Conservation (phyloP, 2,888 invertebrate genomes). For the Drosophila niveifrons region DNA sequence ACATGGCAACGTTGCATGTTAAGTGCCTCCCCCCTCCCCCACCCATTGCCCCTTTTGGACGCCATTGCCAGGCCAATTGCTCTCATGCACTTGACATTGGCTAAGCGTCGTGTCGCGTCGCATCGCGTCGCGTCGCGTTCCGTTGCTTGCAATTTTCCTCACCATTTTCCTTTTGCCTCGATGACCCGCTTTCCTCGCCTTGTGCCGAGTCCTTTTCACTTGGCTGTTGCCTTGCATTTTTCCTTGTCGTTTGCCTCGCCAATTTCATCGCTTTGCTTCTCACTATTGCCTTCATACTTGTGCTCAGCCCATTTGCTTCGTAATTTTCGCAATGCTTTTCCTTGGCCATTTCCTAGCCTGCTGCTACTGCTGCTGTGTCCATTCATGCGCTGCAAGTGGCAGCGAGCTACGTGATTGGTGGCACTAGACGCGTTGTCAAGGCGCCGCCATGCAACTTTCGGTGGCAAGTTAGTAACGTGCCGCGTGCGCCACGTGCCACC, state of each 20-base stretch:
- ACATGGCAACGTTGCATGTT: slow-evolving; percentile 47
- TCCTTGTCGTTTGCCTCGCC: not conserved
- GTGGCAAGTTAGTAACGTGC: slow-evolving; percentile 30
- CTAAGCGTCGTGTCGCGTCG: slow-evolving; percentile 40
- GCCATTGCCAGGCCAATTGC: slow-evolving; percentile 38
- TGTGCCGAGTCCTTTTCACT: not conserved
- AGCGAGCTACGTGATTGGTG: slow-evolving; percentile 45
- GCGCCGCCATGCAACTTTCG: slow-evolving; percentile 14
- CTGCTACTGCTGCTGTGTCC: slow-evolving; percentile 39
- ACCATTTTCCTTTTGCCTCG: slow-evolving; percentile 7
- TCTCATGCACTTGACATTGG: slow-evolving; percentile 75
- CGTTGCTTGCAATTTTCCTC: slow-evolving; percentile 10
- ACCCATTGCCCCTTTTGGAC: not conserved
- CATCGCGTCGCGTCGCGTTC: slow-evolving; percentile 21
- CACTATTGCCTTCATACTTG: not conserved
- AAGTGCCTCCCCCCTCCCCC: slow-evolving; percentile 23
- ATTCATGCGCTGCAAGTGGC: slow-evolving; percentile 63
- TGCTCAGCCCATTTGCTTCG: too few relatives aligned
- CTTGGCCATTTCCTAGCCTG: not conserved
- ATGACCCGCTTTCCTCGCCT: not conserved
- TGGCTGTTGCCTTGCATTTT: not conserved
- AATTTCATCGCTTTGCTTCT: slow-evolving; percentile 23
- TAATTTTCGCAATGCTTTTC: slow-evolving; percentile 5
- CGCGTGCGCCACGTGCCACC: slow-evolving; percentile 58
- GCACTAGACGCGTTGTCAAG: slow-evolving; percentile 13